Percentiles rank a stretch among this genome's conserved stretches.
These are phyloP conservation scores for Limanda limanda DNA, from an alignment of 2,113 vertebrate genomes.

Conservation along the genomic window DNA sequence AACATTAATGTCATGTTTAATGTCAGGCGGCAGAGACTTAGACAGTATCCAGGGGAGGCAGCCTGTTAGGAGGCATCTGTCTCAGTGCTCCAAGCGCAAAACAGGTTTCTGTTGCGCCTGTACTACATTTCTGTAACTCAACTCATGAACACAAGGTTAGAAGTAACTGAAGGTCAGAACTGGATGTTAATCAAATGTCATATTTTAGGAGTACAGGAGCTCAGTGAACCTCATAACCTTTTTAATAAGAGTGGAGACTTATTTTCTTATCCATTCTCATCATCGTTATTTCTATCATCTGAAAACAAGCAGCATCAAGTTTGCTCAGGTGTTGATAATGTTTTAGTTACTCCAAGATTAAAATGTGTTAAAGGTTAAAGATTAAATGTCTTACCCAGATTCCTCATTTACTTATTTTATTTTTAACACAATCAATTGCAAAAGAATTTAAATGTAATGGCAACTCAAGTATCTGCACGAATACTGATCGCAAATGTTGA, in stretches of 20 bases:
- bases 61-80: slow-evolving; percentile 38
- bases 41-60: slow-evolving; percentile 30
- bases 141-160: neutral
- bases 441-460: no score
- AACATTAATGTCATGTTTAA: slow-evolving; percentile 50
- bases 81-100: slow-evolving; percentile 5
- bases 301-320: neutral
- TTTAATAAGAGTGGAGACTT: no score
- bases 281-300: neutral
- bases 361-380: no score
- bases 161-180: neutral
- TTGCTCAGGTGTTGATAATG: no score
- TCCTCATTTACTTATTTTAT: no score
- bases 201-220: neutral
- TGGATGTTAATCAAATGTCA: neutral
- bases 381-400: no score
- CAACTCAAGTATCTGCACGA: no score
- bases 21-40: slow-evolving; percentile 10
- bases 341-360: no score
- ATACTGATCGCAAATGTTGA: no score
- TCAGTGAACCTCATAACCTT: slow-evolving; percentile 1
- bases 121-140: neutral
- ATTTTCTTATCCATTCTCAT: no score
- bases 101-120: slow-evolving; percentile 13
- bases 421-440: no score